A percentile compares a stretch with the other conserved stretches of the same genome.
Evolutionary conservation across 2,888 invertebrate genomes (phyloP).

Genomic region (Choreutis nemorana): DNA sequence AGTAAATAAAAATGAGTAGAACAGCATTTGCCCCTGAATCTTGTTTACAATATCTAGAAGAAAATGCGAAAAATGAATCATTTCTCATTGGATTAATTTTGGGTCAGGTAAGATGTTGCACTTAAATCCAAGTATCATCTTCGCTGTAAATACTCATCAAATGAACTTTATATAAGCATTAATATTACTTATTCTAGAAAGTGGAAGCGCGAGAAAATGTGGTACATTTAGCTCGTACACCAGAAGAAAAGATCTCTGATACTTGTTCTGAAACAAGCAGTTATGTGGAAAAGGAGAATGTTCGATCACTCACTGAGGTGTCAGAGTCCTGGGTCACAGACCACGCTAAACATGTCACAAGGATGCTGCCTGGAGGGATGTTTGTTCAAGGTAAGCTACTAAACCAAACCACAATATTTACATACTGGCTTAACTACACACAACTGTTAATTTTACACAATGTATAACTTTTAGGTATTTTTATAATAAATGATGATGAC

Average conservation of each 20-base stretch:
- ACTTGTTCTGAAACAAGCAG: slow-evolving; percentile 33
- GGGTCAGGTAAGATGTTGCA: slow-evolving; percentile 71
- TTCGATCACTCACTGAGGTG: slow-evolving; percentile 62
- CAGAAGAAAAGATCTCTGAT: slow-evolving; percentile 57
- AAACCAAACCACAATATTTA: no score
- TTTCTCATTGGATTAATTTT: slow-evolving; percentile 79
- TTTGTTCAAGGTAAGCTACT: slow-evolving; percentile 80
- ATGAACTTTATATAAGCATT: not conserved
- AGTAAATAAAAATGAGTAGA: slow-evolving; percentile 71
- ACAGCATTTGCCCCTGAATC: slow-evolving; percentile 74
- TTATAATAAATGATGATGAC: slow-evolving; percentile 74
- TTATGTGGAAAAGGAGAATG: slow-evolving; percentile 34
- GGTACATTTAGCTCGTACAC: slow-evolving; percentile 81
- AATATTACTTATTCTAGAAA: slow-evolving; percentile 37
- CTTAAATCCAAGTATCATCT: not conserved
- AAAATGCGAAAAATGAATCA: slow-evolving; percentile 68
- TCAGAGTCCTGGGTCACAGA: slow-evolving; percentile 77
- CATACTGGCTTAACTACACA: no score
- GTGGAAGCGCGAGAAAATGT: slow-evolving; percentile 75
- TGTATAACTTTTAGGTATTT: slow-evolving; percentile 65
- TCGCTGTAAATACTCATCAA: not conserved
- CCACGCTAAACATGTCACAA: slow-evolving; percentile 85
- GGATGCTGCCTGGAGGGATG: slow-evolving; percentile 92
- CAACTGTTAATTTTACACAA: no score
- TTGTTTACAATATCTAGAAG: slow-evolving; percentile 72